Base-by-base conservation (phyloP, 2,113 vertebrate genomes). In the Megaceryle torquata region DNA sequence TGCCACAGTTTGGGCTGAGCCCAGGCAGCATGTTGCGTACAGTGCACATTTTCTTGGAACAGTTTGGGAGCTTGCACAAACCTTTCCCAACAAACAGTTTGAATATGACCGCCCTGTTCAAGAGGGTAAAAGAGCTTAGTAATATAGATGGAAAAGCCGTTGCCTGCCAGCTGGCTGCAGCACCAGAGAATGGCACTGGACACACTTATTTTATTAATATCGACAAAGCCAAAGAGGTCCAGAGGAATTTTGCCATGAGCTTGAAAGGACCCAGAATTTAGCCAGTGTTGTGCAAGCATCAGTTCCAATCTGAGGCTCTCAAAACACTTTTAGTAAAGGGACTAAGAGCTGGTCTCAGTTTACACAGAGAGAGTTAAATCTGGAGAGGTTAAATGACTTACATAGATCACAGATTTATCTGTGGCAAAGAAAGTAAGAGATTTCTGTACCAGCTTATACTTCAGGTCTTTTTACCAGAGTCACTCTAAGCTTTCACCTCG, bases 191-290 rank as follows among this genome's bases (percentile, higher is more conserved):
- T 90, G 86, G 77, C 93, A 93, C 31, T 44, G 86, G 77, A 65
- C 77, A 91, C 44, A 76, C 84, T 84, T 84, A 89, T 87, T 92
- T 91, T 95, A 93, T 93, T 91, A 86, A 81, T 84, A 93, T 50
- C 0, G 54, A 96, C 89, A 50, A 8, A 84, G 65, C 64, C 89
- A 95, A 75, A 93, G 82, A 91, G 87, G 37, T 94, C 48, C 21
- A 50, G 59, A 94, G 78, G 87, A 95, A 79, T 92, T 93, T 93
- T 96, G 81, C 83, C 78, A 91, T 31, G 84, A 84, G 59, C 50
- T 74, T 94, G 91, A 93, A 89, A 82, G 69, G 44, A 96, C 79
- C 22, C 33, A 93, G 61, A n/a, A 67, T 74, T 94, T 96, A 86
- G 87, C 89, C 11, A 3, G 37, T 54, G 77, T 25, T 72, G 28